Evolutionary conservation across 2,888 invertebrate genomes (phyloP).

Genomic region (Petrolisthes manimaculis): DNA sequence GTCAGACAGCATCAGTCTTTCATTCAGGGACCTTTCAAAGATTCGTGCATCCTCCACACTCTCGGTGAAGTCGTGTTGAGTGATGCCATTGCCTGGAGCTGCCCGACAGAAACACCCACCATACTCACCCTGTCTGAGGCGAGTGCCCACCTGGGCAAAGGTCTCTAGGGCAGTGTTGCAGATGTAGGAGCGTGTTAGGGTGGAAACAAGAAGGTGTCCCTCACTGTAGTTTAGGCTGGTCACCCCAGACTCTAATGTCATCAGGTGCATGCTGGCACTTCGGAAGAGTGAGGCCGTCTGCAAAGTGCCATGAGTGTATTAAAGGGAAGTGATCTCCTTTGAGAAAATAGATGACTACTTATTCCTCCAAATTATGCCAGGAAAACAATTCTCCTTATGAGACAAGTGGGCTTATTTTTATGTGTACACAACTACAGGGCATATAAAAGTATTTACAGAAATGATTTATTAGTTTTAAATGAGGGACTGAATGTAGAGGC

Average conservation of each 20-base stretch:
- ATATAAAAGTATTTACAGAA: no score
- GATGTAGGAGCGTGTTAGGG: conserved; percentile 54
- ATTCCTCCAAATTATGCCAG: no score
- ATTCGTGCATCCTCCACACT: conserved; percentile 7
- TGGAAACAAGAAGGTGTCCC: conserved; percentile 58
- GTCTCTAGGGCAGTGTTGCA: conserved; percentile 60
- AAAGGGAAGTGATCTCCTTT: no score
- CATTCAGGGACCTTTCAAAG: not conserved
- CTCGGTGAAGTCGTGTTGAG: conserved; percentile 15
- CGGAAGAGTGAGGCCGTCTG: conserved; percentile 56
- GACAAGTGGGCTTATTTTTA: no score
- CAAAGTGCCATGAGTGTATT: not conserved
- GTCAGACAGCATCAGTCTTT: conserved; percentile 37
- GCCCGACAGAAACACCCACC: conserved; percentile 55
- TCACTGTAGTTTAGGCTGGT: conserved; percentile 50
- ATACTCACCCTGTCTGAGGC: conserved; percentile 54
- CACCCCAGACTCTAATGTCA: conserved; percentile 56
- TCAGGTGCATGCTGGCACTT: conserved; percentile 41
- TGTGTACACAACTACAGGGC: no score
- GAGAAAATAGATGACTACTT: no score
- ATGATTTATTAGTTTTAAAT: no score
- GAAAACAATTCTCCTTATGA: no score
- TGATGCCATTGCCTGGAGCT: not conserved
- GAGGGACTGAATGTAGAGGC: no score
- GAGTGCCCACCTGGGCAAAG: conserved; percentile 56